Base-by-base conservation (phyloP, 1,140 invertebrate genomes). In the Eupeodes corollae region DNA sequence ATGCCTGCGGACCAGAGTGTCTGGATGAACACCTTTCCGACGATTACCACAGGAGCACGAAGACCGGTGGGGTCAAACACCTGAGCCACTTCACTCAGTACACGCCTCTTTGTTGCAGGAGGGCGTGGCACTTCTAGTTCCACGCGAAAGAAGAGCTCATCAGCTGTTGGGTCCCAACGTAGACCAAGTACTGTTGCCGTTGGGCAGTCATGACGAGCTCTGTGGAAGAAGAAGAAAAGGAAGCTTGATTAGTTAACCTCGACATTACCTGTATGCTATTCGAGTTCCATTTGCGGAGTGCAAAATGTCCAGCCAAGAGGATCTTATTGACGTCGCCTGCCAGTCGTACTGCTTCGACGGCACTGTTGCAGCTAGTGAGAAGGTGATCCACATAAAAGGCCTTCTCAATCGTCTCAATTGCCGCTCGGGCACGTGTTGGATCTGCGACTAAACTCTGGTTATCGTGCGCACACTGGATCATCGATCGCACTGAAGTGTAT, bases 301-400 rank as follows among this genome's bases (percentile, higher is more conserved):
- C 8, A 8, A 26, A 26, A 26, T 26, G 21, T 26, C 21, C 21
- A 26, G 3, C 21, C 21, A 26, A 26, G 8, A 26, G 21, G 21
- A 26, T 8, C 8, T 26, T 3, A 8, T 26, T 26, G 3, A 26
- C 21, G 21, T 26, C 21, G 3, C 8, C 8, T 8, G 21, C 21
- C 3, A 26, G 21, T 3, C 21, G 21, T 3, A 26, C 8, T 26
- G 21, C 21, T 8, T 59, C 43, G 41, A 52, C 41, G 32, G 50
- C 44, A 9, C 52, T 52, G 13, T 58, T 45, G 34, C 37, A 44
- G 6, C 63, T 60, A 3, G 57, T 56, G 5, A 64, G 41, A 1
- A 62, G 15, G 48, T 72, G 64, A 49, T 72, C 69, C 8, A 70
- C 51, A 43, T 63, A 71, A 41, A 61, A 61, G 21, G 66, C 57